Percentiles rank a stretch among this genome's conserved stretches.
These are phyloP conservation scores for Temnothorax unifasciatus DNA, from an alignment of 2,888 invertebrate genomes.

Conservation along the genomic window DNA sequence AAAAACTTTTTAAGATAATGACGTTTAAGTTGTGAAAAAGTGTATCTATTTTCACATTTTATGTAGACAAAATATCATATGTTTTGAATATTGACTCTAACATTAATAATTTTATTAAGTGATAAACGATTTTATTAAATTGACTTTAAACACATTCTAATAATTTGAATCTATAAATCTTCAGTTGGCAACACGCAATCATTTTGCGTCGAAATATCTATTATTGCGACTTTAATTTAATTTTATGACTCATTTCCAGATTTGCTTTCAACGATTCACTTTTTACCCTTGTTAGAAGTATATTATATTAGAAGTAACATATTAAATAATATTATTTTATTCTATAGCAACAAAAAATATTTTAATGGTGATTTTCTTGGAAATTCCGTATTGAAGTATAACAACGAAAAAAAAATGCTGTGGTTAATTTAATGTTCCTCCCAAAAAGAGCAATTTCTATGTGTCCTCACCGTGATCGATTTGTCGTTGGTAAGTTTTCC, in stretches of 20 bases:
- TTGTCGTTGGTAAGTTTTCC: slow-evolving; percentile 29
- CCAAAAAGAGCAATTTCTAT: slow-evolving; percentile 22
- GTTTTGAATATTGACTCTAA: not conserved
- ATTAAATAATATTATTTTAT: not conserved
- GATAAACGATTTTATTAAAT: not conserved
- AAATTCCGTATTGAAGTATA: not conserved
- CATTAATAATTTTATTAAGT: slow-evolving; percentile 8
- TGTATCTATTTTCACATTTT: not conserved
- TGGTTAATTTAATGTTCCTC: not conserved
- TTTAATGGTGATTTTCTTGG: not conserved
- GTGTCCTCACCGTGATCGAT: slow-evolving; percentile 39
- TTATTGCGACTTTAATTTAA: not conserved
- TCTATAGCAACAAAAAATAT: not conserved
- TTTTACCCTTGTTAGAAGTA: not conserved
- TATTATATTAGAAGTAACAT: not conserved
- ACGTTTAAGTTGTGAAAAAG: not conserved
- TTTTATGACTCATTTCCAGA: not conserved
- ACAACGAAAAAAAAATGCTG: not conserved
- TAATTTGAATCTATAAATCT: not conserved
- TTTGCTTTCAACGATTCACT: not conserved
- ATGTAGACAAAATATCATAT: not conserved
- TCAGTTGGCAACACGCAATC: not conserved
- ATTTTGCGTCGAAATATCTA: not conserved
- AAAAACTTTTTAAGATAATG: not conserved
- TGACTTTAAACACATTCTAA: not conserved